These are phyloP conservation scores for Hirtodrosophila histrioides DNA, from an alignment of 2,888 invertebrate genomes.

Conservation along the genomic window DNA sequence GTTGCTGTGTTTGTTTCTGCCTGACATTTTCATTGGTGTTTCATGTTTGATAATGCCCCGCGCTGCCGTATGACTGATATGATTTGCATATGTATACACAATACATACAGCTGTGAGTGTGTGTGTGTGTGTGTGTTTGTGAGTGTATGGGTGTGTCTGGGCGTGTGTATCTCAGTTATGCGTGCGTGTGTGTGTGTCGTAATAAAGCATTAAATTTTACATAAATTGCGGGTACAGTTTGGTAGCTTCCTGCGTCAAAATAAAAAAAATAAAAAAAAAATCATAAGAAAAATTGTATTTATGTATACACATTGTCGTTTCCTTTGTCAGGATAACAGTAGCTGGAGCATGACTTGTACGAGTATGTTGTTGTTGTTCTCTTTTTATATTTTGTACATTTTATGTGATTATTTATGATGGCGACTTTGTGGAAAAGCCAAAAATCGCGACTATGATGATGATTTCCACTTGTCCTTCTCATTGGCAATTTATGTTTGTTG, in stretches of 20 bases:
- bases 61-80: constrained; percentile 70
- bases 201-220: constrained; percentile 77
- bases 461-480: constrained; percentile 50
- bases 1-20: constrained; percentile 55
- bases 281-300: constrained; percentile 40
- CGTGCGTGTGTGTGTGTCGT: constrained; percentile 35
- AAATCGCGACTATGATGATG: constrained; percentile 40
- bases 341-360: constrained; percentile 19
- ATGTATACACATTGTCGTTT: constrained; percentile 41
- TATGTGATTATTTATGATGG: constrained; percentile 73
- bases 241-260: constrained; percentile 42
- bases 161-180: not conserved
- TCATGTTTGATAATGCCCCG: constrained; percentile 75
- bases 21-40: constrained; percentile 78
- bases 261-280: constrained; percentile 1
- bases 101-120: constrained; percentile 10
- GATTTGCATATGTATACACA: constrained; percentile 68
- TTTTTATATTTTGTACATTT: constrained; percentile 4
- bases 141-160: constrained; percentile 9
- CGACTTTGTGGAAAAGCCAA: constrained; percentile 35
- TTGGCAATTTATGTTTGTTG: constrained; percentile 40
- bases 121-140: constrained; percentile 25
- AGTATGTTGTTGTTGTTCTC: constrained; percentile 14
- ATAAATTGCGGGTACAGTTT: constrained; percentile 71
- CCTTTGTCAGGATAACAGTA: constrained; percentile 23